These are phyloP conservation scores for Cichladusa arquata DNA, from an alignment of 2,113 vertebrate genomes.

Conservation along the genomic window DNA sequence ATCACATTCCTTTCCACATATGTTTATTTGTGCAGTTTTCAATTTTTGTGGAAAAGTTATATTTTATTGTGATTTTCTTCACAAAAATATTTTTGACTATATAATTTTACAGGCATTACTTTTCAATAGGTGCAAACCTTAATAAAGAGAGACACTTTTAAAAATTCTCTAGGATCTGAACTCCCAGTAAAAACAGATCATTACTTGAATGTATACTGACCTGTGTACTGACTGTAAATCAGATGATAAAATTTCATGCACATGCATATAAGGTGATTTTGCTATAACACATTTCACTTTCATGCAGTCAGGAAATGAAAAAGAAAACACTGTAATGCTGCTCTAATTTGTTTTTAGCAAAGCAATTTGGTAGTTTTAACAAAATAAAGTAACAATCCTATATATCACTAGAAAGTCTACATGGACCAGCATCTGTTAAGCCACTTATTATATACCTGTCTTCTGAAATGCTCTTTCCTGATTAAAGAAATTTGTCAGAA, in stretches of 20 bases:
- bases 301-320: neutral
- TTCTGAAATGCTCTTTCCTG: neutral
- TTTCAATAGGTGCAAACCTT: neutral
- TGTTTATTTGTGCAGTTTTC: neutral
- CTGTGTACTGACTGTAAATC: neutral
- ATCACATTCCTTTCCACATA: neutral
- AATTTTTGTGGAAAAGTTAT: neutral
- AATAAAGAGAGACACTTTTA: neutral
- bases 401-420: neutral
- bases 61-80: neutral
- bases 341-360: constrained; percentile 19
- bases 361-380: neutral
- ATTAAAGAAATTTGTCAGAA: constrained; percentile 23
- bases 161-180: neutral
- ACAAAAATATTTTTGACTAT: neutral
- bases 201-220: neutral
- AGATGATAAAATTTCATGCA: neutral
- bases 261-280: neutral
- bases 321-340: neutral
- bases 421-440: neutral
- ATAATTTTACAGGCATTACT: neutral
- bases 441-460: neutral
- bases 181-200: neutral
- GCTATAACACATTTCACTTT: neutral
- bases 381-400: neutral